Base-by-base conservation (phyloP, 2,797 vertebrate genomes). In the Nothura maculosa region DNA sequence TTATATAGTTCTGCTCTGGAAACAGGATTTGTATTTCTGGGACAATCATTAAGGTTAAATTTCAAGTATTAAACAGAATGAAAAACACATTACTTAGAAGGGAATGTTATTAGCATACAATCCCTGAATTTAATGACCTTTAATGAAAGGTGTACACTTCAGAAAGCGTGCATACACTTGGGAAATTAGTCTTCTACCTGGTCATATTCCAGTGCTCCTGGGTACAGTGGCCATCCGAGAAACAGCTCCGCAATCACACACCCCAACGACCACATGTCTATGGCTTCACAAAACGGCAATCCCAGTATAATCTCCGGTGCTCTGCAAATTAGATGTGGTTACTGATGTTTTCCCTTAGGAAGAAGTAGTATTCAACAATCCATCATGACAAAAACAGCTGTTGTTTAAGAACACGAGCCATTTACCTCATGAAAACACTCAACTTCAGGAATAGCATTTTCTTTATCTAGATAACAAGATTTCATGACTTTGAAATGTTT, bases 261-360 rank as follows among this genome's bases (percentile, higher is more conserved):
- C 96, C 99, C 99, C 93, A 99, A 96, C 11, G 99, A 99, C 99
- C 99, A 99, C 99, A 99, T 99, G 98, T 99, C 99, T 99, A 99
- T 99, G 99, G 99, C 99, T 99, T 99, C 99, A 99, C 99, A 99
- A 98, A 99, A 99, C 72, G 99, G 99, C 98, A 99, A 98, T 96
- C 99, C 99, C 98, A 99, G 98, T 98, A 99, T 99, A 97, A 99
- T 99, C 98, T 99, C 99, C 94, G 99, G 99, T 98, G 99, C 99
- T 98, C 99, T 99, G 98, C 82, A 98, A 97, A 96, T 94, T n/a
- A 54, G 96, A 90, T 52, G 94, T 2, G 64, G 83, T 95, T 94
- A 94, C 69, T 96, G 43, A 81, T 78, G n/a, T 94, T n/a, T 81
- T 82, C 43, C 18, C 67, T 54, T 60, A 20, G 16, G 32, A 67